phyloP scores from a whole-genome alignment of 2,113 vertebrate species.

The Stomatorhinus ivindoensis region DNA sequence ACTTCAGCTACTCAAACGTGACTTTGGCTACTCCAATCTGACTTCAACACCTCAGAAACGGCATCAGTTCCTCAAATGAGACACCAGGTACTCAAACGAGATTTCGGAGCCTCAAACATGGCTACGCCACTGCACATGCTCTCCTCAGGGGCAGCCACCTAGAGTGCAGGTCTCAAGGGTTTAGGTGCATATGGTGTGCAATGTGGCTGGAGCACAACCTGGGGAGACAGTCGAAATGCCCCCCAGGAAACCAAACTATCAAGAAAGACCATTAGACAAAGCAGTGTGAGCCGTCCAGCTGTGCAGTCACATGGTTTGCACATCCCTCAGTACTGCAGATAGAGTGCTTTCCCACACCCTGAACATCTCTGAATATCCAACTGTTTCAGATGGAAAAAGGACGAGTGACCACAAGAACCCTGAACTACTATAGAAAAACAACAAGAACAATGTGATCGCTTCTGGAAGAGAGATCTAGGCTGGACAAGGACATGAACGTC shows the following conservation, averaged over 20 bases:
- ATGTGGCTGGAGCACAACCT: neutral
- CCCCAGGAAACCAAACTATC: neutral
- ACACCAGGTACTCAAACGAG: neutral
- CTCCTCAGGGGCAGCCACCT: neutral
- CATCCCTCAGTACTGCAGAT: neutral
- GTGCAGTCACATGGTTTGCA: neutral
- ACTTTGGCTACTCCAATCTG: too few species aligned
- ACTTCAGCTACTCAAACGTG: too few species aligned
- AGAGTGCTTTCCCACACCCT: neutral
- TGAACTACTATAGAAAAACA: neutral
- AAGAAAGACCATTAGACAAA: neutral
- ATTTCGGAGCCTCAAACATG: neutral
- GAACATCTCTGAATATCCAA: neutral
- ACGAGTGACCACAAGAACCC: neutral
- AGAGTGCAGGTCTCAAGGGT: neutral
- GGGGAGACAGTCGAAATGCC: neutral
- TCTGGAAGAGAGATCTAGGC: neutral
- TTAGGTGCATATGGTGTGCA: neutral
- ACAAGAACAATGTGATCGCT: neutral
- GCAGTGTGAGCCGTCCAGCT: neutral
- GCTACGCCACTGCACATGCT: neutral
- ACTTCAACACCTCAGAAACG: too few species aligned
- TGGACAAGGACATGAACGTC: neutral
- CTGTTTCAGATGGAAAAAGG: neutral
- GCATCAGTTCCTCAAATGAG: neutral